Percentiles rank a stretch among this genome's conserved stretches.
Conservation (phyloP, 2,797 vertebrate genomes). For the Epinephelus coioides region DNA sequence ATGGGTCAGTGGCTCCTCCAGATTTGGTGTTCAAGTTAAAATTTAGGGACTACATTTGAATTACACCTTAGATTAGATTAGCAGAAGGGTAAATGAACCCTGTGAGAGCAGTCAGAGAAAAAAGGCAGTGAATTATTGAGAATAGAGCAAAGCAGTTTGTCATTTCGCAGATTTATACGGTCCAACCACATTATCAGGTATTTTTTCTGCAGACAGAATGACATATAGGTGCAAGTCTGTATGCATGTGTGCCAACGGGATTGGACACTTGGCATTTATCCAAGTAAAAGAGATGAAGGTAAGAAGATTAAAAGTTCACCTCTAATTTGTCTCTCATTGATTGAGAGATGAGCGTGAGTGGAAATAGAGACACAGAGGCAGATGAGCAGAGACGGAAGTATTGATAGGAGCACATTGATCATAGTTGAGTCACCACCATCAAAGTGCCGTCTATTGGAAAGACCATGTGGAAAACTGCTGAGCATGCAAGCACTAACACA, state of each 20-base stretch:
- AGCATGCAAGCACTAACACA: constrained; percentile 65
- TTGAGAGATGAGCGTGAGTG: constrained; percentile 41
- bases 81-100: background rate
- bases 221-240: constrained; percentile 1
- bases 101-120: background rate
- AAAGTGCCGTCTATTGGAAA: constrained; percentile 73
- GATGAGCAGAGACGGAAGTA: constrained; percentile 59
- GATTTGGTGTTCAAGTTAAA: constrained; percentile 26
- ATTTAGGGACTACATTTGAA: constrained; percentile 31
- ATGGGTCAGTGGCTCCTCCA: constrained; percentile 41
- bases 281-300: constrained; percentile 26
- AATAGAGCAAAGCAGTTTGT: background rate
- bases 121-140: constrained; percentile 8
- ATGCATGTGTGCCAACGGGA: constrained; percentile 12
- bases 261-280: constrained; percentile 25
- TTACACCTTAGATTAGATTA: constrained; percentile 16
- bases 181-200: background rate
- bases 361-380: constrained; percentile 44
- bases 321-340: constrained; percentile 59
- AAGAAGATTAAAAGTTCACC: constrained; percentile 37
- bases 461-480: constrained; percentile 74
- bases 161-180: constrained; percentile 13
- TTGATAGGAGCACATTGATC: constrained; percentile 80
- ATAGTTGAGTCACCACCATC: constrained; percentile 73
- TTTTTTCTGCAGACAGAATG: background rate